Evolutionary conservation across 2,888 invertebrate genomes (phyloP), one percentile per base, ranked within the genome.

Genomic region (Camponotus fellah): DNA sequence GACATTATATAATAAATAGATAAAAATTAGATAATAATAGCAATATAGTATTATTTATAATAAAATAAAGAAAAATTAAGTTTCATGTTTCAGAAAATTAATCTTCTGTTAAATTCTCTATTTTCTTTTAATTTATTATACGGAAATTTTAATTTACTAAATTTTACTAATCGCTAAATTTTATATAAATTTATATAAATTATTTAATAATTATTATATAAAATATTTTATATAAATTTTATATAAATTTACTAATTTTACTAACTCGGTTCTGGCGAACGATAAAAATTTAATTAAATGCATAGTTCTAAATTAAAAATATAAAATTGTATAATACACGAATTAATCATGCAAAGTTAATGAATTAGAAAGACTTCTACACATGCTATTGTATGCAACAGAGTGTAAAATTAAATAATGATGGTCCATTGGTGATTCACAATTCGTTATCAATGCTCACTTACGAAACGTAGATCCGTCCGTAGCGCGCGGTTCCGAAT

Each of bases 401-500:
- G 60, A 37, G 32, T 21, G 17, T 68, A 58, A 43, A 34, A 58
- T 64, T 10, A 34, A 81, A 77, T 46, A 46, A 85, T 37, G 40
- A 60, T 64, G 86, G 83, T 86, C 72, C 62, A 53, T 89, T 43
- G 60, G 40, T 64, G 43, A 56, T 34, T 84, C 34, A 75, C 88
- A 77, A 88, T 53, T 68, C 40, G 71, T 85, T 86, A 86, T 80
- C 91, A 86, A 87, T 91, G 83, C 88, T 88, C 84, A 89, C 89
- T 91, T 90, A 91, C 88, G 86, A 91, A 93, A 91, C 91, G 86
- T 92, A 93, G 92, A 93, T 93, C 93, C 92, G 82, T 93, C 93
- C 89, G 82, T 92, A 98, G 98, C 98, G 95, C 97, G 98, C 92
- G 98, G 98, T 90, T 97, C 97, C 93, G 98, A 98, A 96, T 98